Evolutionary conservation across 2,797 vertebrate genomes (phyloP).

Genomic region (Anniella stebbinsi): DNA sequence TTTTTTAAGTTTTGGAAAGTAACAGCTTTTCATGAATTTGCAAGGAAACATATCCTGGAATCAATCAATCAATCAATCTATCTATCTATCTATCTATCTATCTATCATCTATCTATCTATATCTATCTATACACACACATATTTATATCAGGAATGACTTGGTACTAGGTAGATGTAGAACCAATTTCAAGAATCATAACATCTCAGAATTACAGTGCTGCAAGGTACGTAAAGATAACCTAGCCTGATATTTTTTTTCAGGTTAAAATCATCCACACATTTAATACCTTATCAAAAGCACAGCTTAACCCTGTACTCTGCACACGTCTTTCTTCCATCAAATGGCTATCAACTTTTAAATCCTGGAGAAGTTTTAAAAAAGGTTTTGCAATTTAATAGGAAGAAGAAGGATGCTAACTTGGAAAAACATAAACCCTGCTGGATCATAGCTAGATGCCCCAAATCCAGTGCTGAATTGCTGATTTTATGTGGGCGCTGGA

Average conservation of each 20-base stretch:
- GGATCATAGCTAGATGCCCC: background rate
- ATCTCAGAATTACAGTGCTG: background rate
- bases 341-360: background rate
- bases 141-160: background rate
- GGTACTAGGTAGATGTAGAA: background rate
- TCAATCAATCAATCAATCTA: too few species aligned
- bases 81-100: too few species aligned
- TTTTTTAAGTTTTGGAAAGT: background rate
- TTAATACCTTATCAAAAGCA: background rate
- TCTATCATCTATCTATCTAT: too few species aligned
- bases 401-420: background rate
- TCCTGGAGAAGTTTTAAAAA: background rate
- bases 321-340: background rate
- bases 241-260: background rate
- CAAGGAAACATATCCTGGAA: background rate
- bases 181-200: background rate
- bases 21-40: constrained; percentile 15
- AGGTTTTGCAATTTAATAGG: background rate
- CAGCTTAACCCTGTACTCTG: background rate
- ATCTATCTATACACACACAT: too few species aligned
- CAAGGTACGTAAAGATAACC: background rate
- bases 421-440: background rate
- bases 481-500: background rate
- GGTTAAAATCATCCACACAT: background rate
- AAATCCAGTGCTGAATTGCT: background rate